Conservation (phyloP, 2,113 vertebrate species). For the cat (Felis catus) region F.catus_Fca126_mat1.0 CM031414.1:23878001-23878500, state of each 20-base stretch:
- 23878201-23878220: neutral
- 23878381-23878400: slow-evolving; percentile 1
- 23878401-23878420: neutral
- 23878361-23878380: slow-evolving; percentile 31
- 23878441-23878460: neutral
- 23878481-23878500: neutral
- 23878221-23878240: neutral
- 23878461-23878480: neutral
- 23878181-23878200: neutral
- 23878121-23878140: neutral
- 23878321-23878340: neutral
- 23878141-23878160: neutral
- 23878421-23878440: neutral
- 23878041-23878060: neutral
- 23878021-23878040: slow-evolving; percentile 47
- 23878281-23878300: neutral
- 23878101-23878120: slow-evolving; percentile 29
- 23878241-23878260: neutral
- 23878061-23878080: neutral
- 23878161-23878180: neutral
- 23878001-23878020: slow-evolving; percentile 7
- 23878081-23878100: neutral
- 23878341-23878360: neutral
- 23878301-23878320: neutral
- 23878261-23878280: slow-evolving; percentile 1